A percentile compares a stretch with the other conserved stretches of the same genome.
Evolutionary conservation across 2,113 vertebrate genomes (phyloP).

Genomic region (Pseudonaja textilis): DNA sequence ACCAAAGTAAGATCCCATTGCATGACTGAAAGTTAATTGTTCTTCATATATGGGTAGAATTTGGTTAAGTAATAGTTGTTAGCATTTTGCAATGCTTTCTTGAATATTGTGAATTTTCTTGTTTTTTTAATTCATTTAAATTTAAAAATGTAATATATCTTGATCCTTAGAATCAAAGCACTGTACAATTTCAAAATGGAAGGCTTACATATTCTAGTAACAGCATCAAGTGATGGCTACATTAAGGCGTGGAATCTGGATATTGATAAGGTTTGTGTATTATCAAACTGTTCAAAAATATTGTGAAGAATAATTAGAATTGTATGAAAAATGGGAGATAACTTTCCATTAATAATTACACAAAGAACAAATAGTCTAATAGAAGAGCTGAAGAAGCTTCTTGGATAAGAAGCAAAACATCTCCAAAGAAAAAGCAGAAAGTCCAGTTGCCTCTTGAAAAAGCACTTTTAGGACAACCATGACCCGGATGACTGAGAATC

Average conservation of each 20-base stretch:
- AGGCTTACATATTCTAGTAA: slow-evolving; percentile 79
- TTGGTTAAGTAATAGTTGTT: not conserved
- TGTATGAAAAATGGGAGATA: not conserved
- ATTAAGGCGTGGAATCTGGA: slow-evolving; percentile 91
- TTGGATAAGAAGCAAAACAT: too few relatives aligned
- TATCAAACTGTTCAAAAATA: not conserved
- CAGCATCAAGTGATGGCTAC: slow-evolving; percentile 93
- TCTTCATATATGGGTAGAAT: not conserved
- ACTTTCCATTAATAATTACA: not conserved
- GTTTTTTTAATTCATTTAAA: not conserved
- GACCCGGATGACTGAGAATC: too few relatives aligned
- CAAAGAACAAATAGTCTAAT: not conserved
- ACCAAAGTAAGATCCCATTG: not conserved
- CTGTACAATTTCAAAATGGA: slow-evolving; percentile 79
- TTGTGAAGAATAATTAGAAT: not conserved
- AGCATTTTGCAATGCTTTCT: not conserved
- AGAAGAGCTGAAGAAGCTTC: not conserved
- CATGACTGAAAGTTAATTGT: not conserved
- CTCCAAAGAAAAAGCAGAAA: too few relatives aligned
- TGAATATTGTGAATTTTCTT: not conserved
- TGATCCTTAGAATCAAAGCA: slow-evolving; percentile 81
- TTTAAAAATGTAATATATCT: slow-evolving; percentile 7
- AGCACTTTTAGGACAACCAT: too few relatives aligned
- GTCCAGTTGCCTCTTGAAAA: too few relatives aligned
- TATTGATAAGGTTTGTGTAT: slow-evolving; percentile 74